Evolutionary conservation across 2,797 vertebrate species (phyloP), one percentile per base, ranked within the genome.

Genomic region (Gadopsis marmoratus): DNA sequence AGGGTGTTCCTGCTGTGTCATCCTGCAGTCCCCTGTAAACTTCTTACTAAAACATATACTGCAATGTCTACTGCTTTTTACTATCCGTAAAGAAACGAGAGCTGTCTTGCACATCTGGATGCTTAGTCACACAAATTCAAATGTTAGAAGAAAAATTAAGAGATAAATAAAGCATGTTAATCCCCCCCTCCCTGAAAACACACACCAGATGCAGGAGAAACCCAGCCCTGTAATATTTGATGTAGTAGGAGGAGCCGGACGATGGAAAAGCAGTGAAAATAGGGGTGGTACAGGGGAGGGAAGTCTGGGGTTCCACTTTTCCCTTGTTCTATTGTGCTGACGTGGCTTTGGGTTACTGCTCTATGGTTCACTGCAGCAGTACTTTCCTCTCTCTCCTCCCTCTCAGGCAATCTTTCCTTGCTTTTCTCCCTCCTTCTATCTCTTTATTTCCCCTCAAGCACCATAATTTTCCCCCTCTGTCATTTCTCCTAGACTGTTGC

Each of bases 311-410:
- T 89, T 93, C 89, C 84, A 85, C 87, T 92, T 84, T 60, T 79
- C 60, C 79, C 86, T 86, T 83, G 80, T 86, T 87, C 83, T 82
- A 63, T 91, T 86, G 88, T 91, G 93, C 93, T 94, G 93, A 95
- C 91, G 92, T 94, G 94, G 93, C 94, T 90, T 59, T 68, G 81
- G 82, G 78, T 87, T 86, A 48, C 91, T 84, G 76, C 86, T 88
- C 79, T 56, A 59, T 76, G 70, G 61, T 74, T 79, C 33, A 45
- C 86, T 64, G 76, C 86, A 78, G 65, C 67, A 62, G 41, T 69
- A 74, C 81, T 89, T 78, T 80, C 79, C 77, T 80, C 67, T 81
- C 77, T 83, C 81, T 39, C 37, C 80, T 87, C 83, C 82, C 79
- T 88, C 74, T 72, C 74, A 70, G 17, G 41, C 74, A 31, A 2